Base-by-base conservation (phyloP, 2,797 vertebrate genomes). In the Thripadectes ignobilis region DNA sequence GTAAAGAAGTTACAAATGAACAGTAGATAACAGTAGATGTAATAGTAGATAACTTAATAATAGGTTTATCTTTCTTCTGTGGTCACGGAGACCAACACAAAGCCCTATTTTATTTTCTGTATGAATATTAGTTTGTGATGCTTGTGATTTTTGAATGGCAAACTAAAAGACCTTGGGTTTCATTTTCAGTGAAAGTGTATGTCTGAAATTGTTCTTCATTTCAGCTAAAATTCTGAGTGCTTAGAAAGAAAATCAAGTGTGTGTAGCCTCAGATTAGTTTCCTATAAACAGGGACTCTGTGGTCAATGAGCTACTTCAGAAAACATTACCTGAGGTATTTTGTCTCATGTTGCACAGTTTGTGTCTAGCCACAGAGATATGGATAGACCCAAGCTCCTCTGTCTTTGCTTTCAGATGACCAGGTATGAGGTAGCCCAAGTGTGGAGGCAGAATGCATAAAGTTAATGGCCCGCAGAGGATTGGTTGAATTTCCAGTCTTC, bases 31-130 rank as follows among this genome's bases (percentile, higher is more conserved):
- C 58, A 89, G 69, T 63, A 95, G 93, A 96, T 95, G 85, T 90
- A 95, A 96, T 85, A 93, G 91, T 26, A 84, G 91, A 95, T 95
- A 92, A 91, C 29, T 83, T 96, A 89, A 92, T 92, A 92, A 92
- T 84, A 73, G 46, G 46, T 93, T 96, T 97, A 93, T 96, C 91
- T 88, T 95, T 80, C 59, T 69, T 88, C 58, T 91, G 52, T 78
- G 85, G 87, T 89, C 63, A 90, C 36, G 0, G 91, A 86, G 63
- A 93, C 79, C 52, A 88, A 73, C 69, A 95, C 48, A 95, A 89
- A 91, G 67, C 69, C 79, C 58, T 79, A 29, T 55, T 92, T 84
- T 93, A 93, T 92, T 89, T 93, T 92, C 77, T 91, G n/a, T 74
- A 51, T 92, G 71, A 73, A 96, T 94, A 96, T 92, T 93, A 92